phyloP scores from a whole-genome alignment of 1,140 invertebrate genomes.

The Anoplolepis gracilipes region DNA sequence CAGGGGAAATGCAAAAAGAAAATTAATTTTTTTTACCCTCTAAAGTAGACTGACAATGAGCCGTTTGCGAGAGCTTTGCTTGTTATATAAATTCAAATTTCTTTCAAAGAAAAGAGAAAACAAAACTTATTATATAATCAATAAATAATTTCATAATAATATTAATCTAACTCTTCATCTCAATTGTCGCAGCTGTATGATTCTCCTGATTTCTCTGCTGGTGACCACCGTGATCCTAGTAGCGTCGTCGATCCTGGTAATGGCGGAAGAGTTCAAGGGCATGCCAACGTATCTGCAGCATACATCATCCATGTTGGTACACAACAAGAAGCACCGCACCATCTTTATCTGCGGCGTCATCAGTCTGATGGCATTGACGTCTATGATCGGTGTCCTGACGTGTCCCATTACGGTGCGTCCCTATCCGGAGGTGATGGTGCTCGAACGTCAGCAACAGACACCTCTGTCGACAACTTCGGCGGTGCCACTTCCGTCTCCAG shows the following conservation, averaged over 20 bases:
- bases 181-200: constrained; percentile 84
- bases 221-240: constrained; percentile 89
- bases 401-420: constrained; percentile 72
- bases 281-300: constrained; percentile 88
- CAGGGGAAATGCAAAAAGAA: no score
- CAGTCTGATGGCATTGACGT: constrained; percentile 89
- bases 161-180: not conserved
- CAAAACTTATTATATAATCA: no score
- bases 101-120: no score
- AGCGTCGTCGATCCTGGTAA: constrained; percentile 91
- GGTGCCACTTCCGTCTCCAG: not conserved
- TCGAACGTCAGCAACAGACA: constrained; percentile 41
- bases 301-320: constrained; percentile 91
- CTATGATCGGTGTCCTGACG: constrained; percentile 80
- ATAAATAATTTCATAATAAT: no score
- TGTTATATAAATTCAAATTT: no score
- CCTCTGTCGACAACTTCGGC: constrained; percentile 1
- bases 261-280: constrained; percentile 94
- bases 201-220: constrained; percentile 87
- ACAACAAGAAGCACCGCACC: constrained; percentile 90
- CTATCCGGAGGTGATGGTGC: constrained; percentile 56
- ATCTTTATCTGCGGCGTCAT: constrained; percentile 93
- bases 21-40: no score
- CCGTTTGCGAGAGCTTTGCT: no score
- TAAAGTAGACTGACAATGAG: no score